phyloP scores from a whole-genome alignment of 2,888 invertebrate genomes.

The Pachycephus smyrnensis region DNA sequence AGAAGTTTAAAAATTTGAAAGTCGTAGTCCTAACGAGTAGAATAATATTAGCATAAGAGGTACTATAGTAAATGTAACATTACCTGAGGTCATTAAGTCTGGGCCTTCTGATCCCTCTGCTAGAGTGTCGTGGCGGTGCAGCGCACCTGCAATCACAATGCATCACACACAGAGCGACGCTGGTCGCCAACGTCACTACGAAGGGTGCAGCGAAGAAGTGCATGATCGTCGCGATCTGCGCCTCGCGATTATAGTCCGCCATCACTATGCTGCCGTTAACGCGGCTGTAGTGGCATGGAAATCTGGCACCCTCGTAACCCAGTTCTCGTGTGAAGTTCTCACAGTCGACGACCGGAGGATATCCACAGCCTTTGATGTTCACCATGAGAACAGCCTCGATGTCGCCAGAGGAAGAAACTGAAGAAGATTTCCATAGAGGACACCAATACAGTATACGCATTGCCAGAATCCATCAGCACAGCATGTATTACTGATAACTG shows the following conservation, averaged over 20 bases:
- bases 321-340: constrained; percentile 79
- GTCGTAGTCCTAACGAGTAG: background rate
- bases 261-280: constrained; percentile 86
- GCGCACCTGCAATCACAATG: constrained; percentile 87
- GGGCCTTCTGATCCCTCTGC: constrained; percentile 68
- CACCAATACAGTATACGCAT: constrained; percentile 3
- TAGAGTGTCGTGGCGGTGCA: constrained; percentile 75
- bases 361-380: constrained; percentile 87
- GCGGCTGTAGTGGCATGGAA: constrained; percentile 79
- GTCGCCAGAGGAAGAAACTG: constrained; percentile 61
- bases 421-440: constrained; percentile 3
- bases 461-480: constrained; percentile 1
- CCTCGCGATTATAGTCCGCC: constrained; percentile 85
- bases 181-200: constrained; percentile 85
- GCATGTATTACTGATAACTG: background rate
- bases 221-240: constrained; percentile 85
- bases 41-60: background rate
- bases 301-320: constrained; percentile 77
- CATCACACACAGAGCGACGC: constrained; percentile 86
- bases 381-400: constrained; percentile 77
- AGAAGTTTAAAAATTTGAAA: background rate
- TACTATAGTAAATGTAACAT: constrained; percentile 21
- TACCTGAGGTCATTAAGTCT: constrained; percentile 73
- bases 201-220: constrained; percentile 87
- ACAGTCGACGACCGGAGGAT: constrained; percentile 83